Base-by-base conservation (phyloP, 2,888 invertebrate species). In the Cephus nigrinus region DNA sequence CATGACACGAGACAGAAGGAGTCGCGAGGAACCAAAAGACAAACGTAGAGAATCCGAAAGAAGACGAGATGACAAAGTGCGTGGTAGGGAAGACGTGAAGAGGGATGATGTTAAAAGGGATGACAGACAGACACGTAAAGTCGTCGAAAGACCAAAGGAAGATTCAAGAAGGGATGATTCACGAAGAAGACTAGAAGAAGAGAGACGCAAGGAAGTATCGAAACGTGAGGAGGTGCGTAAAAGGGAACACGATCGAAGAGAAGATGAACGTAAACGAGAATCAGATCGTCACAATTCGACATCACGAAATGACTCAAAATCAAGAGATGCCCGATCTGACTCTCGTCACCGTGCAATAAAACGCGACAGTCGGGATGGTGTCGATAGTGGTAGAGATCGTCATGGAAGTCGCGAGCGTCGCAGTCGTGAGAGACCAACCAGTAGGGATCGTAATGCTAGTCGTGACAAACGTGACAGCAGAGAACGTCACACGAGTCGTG, bases 101-200 rank as follows among this genome's bases (percentile, higher is more conserved):
- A 87, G 85, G 73, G 90, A 88, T 12, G 85, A 86, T 78, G 80
- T 81, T 88, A 84, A 92, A 89, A 91, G 94, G 90, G 92, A 93
- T 85, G 91, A 93, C 85, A 87, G 92, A 90, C 81, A 91, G 90
- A 68, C 92, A 90, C 77, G 85, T 33, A 81, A 84, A 75, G 91
- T 92, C 77, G 88, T 91, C 80, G 90, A 92, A 85, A 92, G 74
- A 91, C 91, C 81, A 88, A 93, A 79, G 90, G 92, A 88, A 75
- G 88, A 92, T 78, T 88, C 88, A 85, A 93, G 90, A 90, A 92
- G 88, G 85, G 93, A 87, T 86, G 92, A 88, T 84, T 79, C 77
- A 40, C 84, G 84, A 73, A 89, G 84, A 78, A 88, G 88, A 73
- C 30, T 81, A 11, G 90, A 92, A 85, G 91, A 94, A 82, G 89